phyloP scores from a whole-genome alignment of 1,140 invertebrate species.

The Leucophenga varia region DNA sequence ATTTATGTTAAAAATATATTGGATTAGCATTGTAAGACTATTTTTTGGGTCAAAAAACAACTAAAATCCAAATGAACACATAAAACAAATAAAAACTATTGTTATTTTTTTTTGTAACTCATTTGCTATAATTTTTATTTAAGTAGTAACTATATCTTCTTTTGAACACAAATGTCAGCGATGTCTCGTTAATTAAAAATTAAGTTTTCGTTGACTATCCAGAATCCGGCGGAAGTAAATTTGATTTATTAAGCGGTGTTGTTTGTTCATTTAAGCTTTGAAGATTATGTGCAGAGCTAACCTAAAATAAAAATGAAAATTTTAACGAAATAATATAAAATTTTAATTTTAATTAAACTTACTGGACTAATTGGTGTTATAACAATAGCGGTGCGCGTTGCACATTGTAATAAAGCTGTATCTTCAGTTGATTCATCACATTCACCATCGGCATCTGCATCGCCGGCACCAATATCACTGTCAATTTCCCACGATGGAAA shows the following conservation, averaged over 20 bases:
- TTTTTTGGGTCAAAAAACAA: too few species aligned
- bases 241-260: constrained; percentile 44
- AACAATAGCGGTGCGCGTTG: constrained; percentile 56
- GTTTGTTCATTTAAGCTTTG: constrained; percentile 55
- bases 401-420: constrained; percentile 59
- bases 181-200: background rate
- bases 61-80: background rate
- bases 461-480: constrained; percentile 57
- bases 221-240: constrained; percentile 44
- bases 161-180: constrained; percentile 44
- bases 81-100: background rate
- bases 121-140: constrained; percentile 15
- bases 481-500: constrained; percentile 55
- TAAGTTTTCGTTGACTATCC: constrained; percentile 37
- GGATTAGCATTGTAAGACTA: too few species aligned
- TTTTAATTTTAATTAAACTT: constrained; percentile 17
- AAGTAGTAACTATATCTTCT: constrained; percentile 31
- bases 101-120: background rate
- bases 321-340: background rate
- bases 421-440: constrained; percentile 61
- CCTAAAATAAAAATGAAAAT: constrained; percentile 21
- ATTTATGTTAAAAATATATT: too few species aligned
- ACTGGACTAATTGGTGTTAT: constrained; percentile 58
- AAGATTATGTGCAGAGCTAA: constrained; percentile 55
- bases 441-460: constrained; percentile 55